Percentiles rank a stretch among this genome's conserved stretches.
phyloP scores from a whole-genome alignment of 2,888 invertebrate genomes.

The Ophion slaviceki region DNA sequence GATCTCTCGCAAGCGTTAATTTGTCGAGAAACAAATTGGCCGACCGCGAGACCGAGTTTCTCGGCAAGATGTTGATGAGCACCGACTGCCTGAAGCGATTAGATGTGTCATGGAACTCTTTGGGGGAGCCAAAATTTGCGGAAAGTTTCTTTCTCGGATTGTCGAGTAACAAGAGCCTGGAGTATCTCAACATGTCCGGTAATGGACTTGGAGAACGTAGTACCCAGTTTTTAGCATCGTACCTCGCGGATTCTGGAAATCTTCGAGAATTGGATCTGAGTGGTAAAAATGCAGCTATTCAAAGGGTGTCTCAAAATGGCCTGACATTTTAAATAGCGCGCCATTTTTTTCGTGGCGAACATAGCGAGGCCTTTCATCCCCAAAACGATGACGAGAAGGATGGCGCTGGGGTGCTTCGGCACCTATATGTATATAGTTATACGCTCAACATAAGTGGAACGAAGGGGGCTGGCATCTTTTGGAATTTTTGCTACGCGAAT shows the following conservation, averaged over 20 bases:
- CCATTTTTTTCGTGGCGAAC: no score
- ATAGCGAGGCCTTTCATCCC: no score
- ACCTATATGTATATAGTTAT: no score
- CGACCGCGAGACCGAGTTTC: constrained; percentile 80
- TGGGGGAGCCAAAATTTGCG: constrained; percentile 82
- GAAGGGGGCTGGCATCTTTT: no score
- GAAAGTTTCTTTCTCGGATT: constrained; percentile 81
- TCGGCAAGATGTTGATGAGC: constrained; percentile 82
- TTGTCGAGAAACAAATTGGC: constrained; percentile 85
- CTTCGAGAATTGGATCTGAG: constrained; percentile 74
- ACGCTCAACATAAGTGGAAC: no score
- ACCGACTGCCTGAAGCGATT: constrained; percentile 83
- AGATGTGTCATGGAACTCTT: constrained; percentile 85
- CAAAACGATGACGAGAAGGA: no score
- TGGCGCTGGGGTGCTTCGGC: no score
- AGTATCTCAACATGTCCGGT: constrained; percentile 83
- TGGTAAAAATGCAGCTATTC: constrained; percentile 69
- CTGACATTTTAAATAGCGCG: neutral
- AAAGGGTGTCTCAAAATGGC: no score
- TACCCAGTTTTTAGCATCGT: constrained; percentile 65
- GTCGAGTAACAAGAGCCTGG: constrained; percentile 76
- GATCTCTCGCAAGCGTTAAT: constrained; percentile 81
- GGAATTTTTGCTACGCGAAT: no score
- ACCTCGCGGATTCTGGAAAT: constrained; percentile 66
- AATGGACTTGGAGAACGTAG: constrained; percentile 82